These are phyloP conservation scores for Orthonevra nobilis DNA, from an alignment of 2,888 invertebrate genomes.

Conservation along the genomic window DNA sequence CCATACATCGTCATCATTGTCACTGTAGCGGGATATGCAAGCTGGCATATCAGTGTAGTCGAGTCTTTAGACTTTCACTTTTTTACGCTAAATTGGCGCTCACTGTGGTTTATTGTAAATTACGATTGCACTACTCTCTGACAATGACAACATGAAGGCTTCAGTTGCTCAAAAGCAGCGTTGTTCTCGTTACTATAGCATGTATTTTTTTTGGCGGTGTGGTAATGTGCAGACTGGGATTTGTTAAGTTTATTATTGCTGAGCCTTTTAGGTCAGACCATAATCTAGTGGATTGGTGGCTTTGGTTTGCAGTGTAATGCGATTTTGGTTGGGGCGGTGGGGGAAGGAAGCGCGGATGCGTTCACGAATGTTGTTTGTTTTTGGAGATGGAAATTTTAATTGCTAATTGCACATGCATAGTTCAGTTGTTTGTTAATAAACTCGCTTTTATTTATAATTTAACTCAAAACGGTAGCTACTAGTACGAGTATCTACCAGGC, in stretches of 20 bases:
- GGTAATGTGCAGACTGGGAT: slow-evolving; percentile 39
- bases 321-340: slow-evolving; percentile 11
- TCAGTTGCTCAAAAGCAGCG: slow-evolving; percentile 20
- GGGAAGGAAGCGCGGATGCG: slow-evolving; percentile 14
- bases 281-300: slow-evolving; percentile 55
- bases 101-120: slow-evolving; percentile 65
- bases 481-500: no score
- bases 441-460: slow-evolving; percentile 57
- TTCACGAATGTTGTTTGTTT: slow-evolving; percentile 55
- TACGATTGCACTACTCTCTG: slow-evolving; percentile 48
- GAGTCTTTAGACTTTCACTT: slow-evolving; percentile 66
- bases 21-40: slow-evolving; percentile 3
- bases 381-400: slow-evolving; percentile 61
- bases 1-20: slow-evolving; percentile 14
- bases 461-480: slow-evolving; percentile 25
- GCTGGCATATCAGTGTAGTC: slow-evolving; percentile 31
- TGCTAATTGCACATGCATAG: slow-evolving; percentile 41
- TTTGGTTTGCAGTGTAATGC: slow-evolving; percentile 10
- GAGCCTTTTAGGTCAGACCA: slow-evolving; percentile 58
- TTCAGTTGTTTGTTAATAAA: slow-evolving; percentile 33
- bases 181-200: not conserved
- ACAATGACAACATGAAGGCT: slow-evolving; percentile 36
- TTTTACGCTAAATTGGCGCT: slow-evolving; percentile 65
- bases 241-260: slow-evolving; percentile 51
- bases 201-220: slow-evolving; percentile 14